Conservation (phyloP, 2,113 vertebrate species). For the Lutjanus erythropterus region DNA sequence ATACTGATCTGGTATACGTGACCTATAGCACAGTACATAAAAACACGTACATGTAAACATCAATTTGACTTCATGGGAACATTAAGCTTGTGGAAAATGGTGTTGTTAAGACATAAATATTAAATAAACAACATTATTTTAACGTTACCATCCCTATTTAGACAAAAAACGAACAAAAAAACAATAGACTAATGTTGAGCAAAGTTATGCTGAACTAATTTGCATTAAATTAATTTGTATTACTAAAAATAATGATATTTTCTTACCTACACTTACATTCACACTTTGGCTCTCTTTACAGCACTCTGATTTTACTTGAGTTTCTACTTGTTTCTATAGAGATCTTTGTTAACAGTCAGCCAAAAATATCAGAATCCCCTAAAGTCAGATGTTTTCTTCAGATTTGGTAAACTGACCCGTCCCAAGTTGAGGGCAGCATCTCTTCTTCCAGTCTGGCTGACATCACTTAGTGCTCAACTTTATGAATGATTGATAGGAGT, state of each 20-base stretch:
- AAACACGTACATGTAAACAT: too few species aligned
- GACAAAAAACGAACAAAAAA: neutral
- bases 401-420: conserved; percentile 30
- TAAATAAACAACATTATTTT: neutral
- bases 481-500: conserved; percentile 67
- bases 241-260: too few species aligned
- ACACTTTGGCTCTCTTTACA: neutral
- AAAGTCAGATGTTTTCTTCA: conserved; percentile 15
- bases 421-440: conserved; percentile 21
- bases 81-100: neutral
- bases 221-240: neutral
- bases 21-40: too few species aligned
- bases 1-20: too few species aligned
- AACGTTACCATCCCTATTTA: neutral
- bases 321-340: conserved; percentile 8
- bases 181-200: neutral
- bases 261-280: too few species aligned
- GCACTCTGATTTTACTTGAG: conserved; percentile 1
- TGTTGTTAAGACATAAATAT: neutral
- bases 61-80: too few species aligned
- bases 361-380: neutral
- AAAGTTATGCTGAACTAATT: neutral
- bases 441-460: conserved; percentile 23
- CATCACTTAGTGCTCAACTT: conserved; percentile 44
- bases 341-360: neutral